Evolutionary conservation across 1,140 invertebrate species (phyloP).

Genomic region (Lordiphosa mommai): DNA sequence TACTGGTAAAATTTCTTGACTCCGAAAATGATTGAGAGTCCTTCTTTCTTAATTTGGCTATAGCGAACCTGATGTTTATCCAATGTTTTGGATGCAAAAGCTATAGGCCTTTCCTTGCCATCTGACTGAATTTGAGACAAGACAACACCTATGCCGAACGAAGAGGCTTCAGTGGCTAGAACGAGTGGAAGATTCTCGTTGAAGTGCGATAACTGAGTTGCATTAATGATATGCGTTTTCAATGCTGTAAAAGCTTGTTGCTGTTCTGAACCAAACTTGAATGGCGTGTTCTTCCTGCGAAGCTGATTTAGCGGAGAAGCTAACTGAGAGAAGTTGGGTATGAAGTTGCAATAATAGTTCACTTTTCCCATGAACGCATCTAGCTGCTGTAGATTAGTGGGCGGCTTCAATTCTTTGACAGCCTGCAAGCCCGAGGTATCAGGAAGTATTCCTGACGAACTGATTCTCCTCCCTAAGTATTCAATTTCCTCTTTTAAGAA

Average conservation of each 20-base stretch:
- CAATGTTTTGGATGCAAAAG: background rate
- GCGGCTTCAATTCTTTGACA: conserved; percentile 36
- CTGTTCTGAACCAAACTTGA: background rate
- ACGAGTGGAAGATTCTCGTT: background rate
- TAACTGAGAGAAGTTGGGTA: conserved; percentile 1
- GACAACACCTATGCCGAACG: background rate
- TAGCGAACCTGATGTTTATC: background rate
- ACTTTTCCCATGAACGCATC: conserved; percentile 42
- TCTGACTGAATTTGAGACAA: too few relatives aligned
- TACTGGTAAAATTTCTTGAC: conserved; percentile 2
- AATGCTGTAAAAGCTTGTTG: conserved; percentile 3
- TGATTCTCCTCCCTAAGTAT: conserved; percentile 58
- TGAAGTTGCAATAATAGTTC: conserved; percentile 4
- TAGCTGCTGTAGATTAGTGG: conserved; percentile 57
- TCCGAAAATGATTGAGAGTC: conserved; percentile 6
- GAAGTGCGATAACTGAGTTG: background rate
- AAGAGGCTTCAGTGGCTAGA: background rate
- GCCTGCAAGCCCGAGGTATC: conserved; percentile 19
- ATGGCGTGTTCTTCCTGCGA: background rate
- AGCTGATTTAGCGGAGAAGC: conserved; percentile 1
- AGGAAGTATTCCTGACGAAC: conserved; percentile 38
- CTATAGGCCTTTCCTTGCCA: too few relatives aligned
- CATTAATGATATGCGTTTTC: background rate
- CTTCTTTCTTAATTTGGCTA: conserved; percentile 3
- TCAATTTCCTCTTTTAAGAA: conserved; percentile 45